Base-by-base conservation (phyloP, 2,888 invertebrate species). In the Spisula solida region DNA sequence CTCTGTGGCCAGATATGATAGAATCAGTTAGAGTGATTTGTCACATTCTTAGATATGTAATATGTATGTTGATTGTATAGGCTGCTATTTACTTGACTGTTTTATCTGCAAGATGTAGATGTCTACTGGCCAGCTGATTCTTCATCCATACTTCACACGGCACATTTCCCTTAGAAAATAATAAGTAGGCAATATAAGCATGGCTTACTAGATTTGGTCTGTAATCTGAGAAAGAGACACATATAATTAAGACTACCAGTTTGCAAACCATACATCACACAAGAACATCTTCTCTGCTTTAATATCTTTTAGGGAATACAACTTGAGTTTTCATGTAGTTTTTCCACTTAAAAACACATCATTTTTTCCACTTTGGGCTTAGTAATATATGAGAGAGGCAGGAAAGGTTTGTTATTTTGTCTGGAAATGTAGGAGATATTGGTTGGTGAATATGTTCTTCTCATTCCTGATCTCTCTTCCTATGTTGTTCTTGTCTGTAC, bases 21-120 rank as follows among this genome's bases (percentile, higher is more conserved):
- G 48, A 51, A 51, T 84, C 84, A 51, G 84, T 51, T 31, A 84
- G 31, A 84, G 31, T n/a, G 78, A 84, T 84, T 84, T 75, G 75
- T 84, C 47, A 51, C 84, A 75, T 75, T 84, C 29, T 2, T 78
- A 78, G 75, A 84, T 51, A 70, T 55, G 48, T 51, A 84, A 84
- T 84, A 84, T 55, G 75, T 51, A 84, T 51, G 55, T 25, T 55
- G 84, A 84, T 84, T 84, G 41, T 75, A 78, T 84, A 31, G 51
- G 51, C 41, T 70, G 25, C 25, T 66, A 25, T 66, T 66, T 66
- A 66, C 25, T 66, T 25, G 60, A 25, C 60, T 66, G 6, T 66
- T 66, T 12, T 66, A 66, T 66, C 60, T 66, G 1, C 60, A 66
- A 66, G 60, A 66, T 66, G 60, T 66, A 66, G 60, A 66, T 66